phyloP scores from a whole-genome alignment of 2,113 vertebrate species.

The Leptosomus discolor region DNA sequence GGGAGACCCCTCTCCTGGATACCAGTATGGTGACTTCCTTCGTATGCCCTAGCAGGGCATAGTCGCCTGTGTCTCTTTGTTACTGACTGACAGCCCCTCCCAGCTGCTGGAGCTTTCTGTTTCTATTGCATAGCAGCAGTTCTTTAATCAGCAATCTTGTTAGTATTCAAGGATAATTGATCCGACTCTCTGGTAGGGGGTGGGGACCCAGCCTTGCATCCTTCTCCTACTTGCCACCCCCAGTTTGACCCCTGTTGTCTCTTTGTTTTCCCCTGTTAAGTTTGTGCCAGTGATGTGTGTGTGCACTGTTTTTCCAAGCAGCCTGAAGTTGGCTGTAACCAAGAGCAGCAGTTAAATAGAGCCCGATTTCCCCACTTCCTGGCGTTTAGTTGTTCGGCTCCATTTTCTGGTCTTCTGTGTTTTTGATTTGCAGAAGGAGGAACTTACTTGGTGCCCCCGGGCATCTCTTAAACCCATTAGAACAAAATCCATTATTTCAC shows the following conservation, averaged over 20 bases:
- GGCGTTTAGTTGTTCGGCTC: constrained; percentile 67
- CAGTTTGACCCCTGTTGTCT: constrained; percentile 73
- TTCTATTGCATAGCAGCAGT: constrained; percentile 47
- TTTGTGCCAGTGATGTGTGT: constrained; percentile 73
- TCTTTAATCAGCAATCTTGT: constrained; percentile 68
- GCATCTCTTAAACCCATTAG: constrained; percentile 69
- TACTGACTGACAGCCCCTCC: constrained; percentile 37
- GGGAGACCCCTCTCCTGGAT: constrained; percentile 11
- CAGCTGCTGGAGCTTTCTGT: constrained; percentile 24
- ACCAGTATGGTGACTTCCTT: constrained; percentile 25
- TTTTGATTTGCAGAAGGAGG: constrained; percentile 77
- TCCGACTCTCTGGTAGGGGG: constrained; percentile 49
- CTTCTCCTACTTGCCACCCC: constrained; percentile 62
- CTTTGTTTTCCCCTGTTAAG: constrained; percentile 76
- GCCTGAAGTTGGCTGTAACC: constrained; percentile 72
- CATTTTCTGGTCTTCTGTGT: constrained; percentile 75
- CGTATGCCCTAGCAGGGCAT: background rate
- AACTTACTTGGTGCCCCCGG: constrained; percentile 70
- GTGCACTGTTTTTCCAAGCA: constrained; percentile 71
- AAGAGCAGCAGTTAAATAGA: constrained; percentile 70
- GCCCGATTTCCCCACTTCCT: constrained; percentile 66
- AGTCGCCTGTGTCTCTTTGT: constrained; percentile 47
- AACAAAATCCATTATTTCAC: constrained; percentile 67
- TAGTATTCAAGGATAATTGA: constrained; percentile 70
- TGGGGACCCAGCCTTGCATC: constrained; percentile 40